Base-by-base conservation (phyloP, 2,113 vertebrate species). In the Falco punctatus region DNA sequence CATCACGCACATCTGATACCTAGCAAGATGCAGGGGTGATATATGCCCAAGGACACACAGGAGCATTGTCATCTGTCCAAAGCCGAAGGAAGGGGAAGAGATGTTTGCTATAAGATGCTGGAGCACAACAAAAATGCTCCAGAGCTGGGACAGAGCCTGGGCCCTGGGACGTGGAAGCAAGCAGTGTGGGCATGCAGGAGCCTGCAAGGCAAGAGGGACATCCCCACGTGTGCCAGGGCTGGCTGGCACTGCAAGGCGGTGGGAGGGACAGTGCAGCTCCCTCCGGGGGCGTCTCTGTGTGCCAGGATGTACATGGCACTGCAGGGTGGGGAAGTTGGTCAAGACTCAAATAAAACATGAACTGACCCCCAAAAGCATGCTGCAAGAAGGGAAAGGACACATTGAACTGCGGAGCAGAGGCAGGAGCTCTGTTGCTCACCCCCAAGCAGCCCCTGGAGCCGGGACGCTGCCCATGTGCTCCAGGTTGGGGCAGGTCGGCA, bases 31-130 rank as follows among this genome's bases (percentile, higher is more conserved):
- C 40, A 49, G 59, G 58, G 28, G 7, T 44, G 32, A 58, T 35
- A 66, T 66, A 84, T 0, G 0, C 11, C 32, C 1, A 2, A 40
- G 38, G 23, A 66, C 6, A 4, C 1, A 2, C 20, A 38, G n/a
- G 6, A 84, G 4, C 33, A 21, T 51, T 9, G 1, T 17, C 8
- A 7, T 42, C 33, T 65, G 11, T 57, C 17, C 58, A 59, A 46
- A 77, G 64, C 12, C 38, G 35, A 87, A n/a, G 58, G 20, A 61
- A 81, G 59, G 22, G 9, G 24, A 84, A 69, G n/a, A 58, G 44
- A n/a, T 6, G 0, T 54, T 86, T 75, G 38, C 52, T 84, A 42
- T 59, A 38, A 77, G 86, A 77, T 42, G 26, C 11, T 70, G 55
- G 35, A 87, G 64, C 21, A 57, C 32, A 46, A 48, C 52, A n/a